Conservation (phyloP, 2,113 vertebrate species). For the Merops nubicus region DNA sequence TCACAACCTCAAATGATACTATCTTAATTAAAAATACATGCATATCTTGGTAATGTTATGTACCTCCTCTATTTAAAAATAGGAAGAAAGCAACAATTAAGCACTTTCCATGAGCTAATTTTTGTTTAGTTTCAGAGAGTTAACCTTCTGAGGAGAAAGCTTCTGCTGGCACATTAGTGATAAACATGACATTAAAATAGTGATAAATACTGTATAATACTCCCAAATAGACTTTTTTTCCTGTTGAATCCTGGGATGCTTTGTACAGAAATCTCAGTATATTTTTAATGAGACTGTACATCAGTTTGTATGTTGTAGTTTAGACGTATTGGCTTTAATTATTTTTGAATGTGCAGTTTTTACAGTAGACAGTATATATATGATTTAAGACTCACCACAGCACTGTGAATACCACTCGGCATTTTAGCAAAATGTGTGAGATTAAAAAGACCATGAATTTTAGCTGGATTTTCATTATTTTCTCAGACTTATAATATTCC, state of each 20-base stretch:
- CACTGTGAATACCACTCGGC: constrained; percentile 44
- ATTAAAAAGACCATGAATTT: constrained; percentile 61
- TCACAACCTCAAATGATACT: constrained; percentile 16
- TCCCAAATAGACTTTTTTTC: constrained; percentile 42
- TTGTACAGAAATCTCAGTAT: constrained; percentile 29
- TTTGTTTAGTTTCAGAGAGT: constrained; percentile 54
- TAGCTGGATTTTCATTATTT: constrained; percentile 58
- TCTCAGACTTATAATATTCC: constrained; percentile 6
- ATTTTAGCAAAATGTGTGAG: constrained; percentile 56
- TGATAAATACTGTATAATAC: constrained; percentile 26
- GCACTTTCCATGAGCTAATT: constrained; percentile 25
- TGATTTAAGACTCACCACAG: constrained; percentile 48
- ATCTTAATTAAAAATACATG: constrained; percentile 64
- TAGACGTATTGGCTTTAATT: constrained; percentile 61
- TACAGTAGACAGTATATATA: constrained; percentile 46
- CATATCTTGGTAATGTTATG: constrained; percentile 1
- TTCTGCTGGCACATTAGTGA: constrained; percentile 49
- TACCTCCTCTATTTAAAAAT: constrained; percentile 39
- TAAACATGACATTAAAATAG: constrained; percentile 34
- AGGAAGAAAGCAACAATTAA: constrained; percentile 42
- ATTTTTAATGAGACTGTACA: constrained; percentile 65
- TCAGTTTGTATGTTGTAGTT: constrained; percentile 54
- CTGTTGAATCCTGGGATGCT: constrained; percentile 2
- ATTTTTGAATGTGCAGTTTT: constrained; percentile 65
- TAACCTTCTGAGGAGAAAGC: constrained; percentile 61